Conservation (phyloP, 2,888 invertebrate genomes). For the Drosophila pseudotakahashii region DNA sequence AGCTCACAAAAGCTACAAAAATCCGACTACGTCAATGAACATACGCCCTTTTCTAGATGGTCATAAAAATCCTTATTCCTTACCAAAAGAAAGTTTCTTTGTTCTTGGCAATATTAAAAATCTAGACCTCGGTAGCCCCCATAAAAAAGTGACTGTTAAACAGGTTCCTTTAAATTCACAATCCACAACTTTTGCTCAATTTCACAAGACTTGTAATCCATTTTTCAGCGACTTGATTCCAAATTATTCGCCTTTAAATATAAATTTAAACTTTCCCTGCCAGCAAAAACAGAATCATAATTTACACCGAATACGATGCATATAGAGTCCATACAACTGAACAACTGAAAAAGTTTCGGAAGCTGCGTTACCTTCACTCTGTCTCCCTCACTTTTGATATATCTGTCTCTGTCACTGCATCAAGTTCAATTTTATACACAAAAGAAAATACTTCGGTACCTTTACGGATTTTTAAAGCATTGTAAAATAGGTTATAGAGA, state of each 20-base stretch:
- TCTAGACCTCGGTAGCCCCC: not conserved
- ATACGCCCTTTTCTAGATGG: too few relatives aligned
- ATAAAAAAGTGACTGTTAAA: not conserved
- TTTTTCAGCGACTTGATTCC: not conserved
- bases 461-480: too few relatives aligned
- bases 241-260: constrained; percentile 9
- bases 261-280: constrained; percentile 53
- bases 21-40: too few relatives aligned
- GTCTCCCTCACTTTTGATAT: not conserved
- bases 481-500: too few relatives aligned
- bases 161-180: not conserved
- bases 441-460: not conserved
- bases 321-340: constrained; percentile 7
- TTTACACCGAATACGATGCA: constrained; percentile 7
- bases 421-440: constrained; percentile 7
- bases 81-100: not conserved
- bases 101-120: not conserved
- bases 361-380: constrained; percentile 8
- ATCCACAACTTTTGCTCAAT: not conserved
- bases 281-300: constrained; percentile 4
- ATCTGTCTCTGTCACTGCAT: constrained; percentile 6
- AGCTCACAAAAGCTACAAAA: too few relatives aligned
- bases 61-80: not conserved
- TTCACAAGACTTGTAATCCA: not conserved
- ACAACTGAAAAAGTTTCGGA: constrained; percentile 19